Conservation (phyloP, 2,113 vertebrate species). For the Astur gentilis region DNA sequence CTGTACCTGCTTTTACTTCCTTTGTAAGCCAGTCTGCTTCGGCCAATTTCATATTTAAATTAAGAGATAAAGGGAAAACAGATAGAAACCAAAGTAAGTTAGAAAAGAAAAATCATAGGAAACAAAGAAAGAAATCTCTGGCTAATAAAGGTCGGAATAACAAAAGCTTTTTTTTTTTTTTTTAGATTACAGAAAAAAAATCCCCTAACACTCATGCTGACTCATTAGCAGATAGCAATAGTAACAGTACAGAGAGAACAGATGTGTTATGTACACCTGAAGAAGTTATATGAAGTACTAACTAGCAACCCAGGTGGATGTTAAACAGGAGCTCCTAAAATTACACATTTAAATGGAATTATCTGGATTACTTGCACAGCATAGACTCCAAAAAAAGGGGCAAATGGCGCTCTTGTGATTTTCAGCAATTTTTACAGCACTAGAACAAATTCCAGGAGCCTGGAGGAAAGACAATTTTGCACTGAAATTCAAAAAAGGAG, state of each 20-base stretch:
- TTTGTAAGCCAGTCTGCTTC: neutral
- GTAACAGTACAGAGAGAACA: neutral
- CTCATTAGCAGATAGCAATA: neutral
- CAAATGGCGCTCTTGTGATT: neutral
- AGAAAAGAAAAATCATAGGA: neutral
- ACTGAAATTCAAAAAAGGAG: neutral
- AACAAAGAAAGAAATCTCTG: neutral
- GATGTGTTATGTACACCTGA: neutral
- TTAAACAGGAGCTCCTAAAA: neutral
- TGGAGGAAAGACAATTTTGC: neutral
- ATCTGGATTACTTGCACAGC: neutral
- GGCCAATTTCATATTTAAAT: neutral
- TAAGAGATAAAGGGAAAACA: neutral
- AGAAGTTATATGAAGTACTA: neutral
- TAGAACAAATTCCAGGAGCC: neutral
- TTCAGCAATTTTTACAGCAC: neutral
- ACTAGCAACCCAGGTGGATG: neutral
- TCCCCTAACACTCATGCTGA: neutral
- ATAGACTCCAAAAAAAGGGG: neutral
- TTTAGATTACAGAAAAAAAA: neutral
- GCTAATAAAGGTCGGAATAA: neutral
- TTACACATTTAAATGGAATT: neutral
- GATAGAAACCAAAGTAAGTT: fast-evolving
- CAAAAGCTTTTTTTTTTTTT: neutral
- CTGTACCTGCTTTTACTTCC: neutral